Conservation (phyloP, 2,888 invertebrate species). For the Euclidia mi region DNA sequence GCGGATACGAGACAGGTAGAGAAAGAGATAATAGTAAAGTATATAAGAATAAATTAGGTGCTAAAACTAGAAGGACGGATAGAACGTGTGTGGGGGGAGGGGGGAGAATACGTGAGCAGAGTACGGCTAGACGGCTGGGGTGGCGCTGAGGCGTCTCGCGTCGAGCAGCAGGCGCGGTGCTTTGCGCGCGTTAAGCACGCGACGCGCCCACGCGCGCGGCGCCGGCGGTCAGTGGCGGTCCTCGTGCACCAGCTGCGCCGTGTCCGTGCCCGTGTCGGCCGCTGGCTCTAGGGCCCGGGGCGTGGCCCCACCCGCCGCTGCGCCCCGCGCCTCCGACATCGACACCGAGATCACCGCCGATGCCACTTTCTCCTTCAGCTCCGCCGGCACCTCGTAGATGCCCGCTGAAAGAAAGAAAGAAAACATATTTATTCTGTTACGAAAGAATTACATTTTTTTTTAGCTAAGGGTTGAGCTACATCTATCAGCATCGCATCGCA, state of each 20-base stretch:
- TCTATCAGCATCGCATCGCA: no score
- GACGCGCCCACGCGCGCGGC: slow-evolving; percentile 45
- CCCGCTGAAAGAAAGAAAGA: slow-evolving; percentile 89
- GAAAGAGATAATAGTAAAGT: slow-evolving; percentile 48
- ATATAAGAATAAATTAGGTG: slow-evolving; percentile 62
- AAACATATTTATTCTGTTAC: no score
- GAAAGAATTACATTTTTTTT: no score
- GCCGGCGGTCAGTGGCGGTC: slow-evolving; percentile 90
- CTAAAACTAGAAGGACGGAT: slow-evolving; percentile 71
- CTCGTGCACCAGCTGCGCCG: slow-evolving; percentile 97
- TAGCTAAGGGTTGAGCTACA: no score
- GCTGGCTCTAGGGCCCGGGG: slow-evolving; percentile 96
- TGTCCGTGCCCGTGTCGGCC: slow-evolving; percentile 97
- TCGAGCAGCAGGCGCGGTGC: slow-evolving; percentile 20
- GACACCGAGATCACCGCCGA: slow-evolving; percentile 95
- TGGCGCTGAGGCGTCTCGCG: neutral
- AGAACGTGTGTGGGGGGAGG: no score
- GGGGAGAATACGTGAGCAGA: slow-evolving; percentile 55
- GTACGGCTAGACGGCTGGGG: no score
- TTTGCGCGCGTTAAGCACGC: slow-evolving; percentile 32
- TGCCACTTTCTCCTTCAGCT: slow-evolving; percentile 92
- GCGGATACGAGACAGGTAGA: slow-evolving; percentile 46
- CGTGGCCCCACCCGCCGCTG: slow-evolving; percentile 77
- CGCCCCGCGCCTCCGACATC: slow-evolving; percentile 94
- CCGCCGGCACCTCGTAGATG: slow-evolving; percentile 95